phyloP scores from a whole-genome alignment of 2,797 vertebrate species.

The Artibeus jamaicensis region DNA sequence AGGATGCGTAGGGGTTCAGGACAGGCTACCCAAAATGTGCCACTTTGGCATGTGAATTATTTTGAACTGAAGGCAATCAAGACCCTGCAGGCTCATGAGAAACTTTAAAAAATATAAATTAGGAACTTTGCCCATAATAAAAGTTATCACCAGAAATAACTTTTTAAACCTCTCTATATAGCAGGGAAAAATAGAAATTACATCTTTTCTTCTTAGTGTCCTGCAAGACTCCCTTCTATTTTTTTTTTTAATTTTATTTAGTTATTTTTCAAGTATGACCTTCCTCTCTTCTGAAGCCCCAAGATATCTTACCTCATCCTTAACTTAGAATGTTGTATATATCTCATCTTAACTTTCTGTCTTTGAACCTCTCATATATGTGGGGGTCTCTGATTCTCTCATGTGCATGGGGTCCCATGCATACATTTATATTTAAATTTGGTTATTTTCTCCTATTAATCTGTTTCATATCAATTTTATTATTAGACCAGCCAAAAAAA shows the following conservation, averaged over 20 bases:
- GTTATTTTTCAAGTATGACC: too few species aligned
- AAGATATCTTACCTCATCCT: neutral
- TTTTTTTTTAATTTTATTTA: too few species aligned
- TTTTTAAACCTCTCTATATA: neutral
- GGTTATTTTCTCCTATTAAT: neutral
- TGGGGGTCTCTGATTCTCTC: neutral
- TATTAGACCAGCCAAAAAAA: neutral
- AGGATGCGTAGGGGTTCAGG: neutral
- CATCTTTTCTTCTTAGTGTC: neutral
- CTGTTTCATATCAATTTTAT: neutral
- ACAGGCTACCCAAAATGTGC: neutral
- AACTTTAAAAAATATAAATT: neutral
- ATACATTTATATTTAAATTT: neutral
- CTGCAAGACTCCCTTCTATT: too few species aligned
- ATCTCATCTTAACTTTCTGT: neutral
- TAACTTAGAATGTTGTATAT: neutral
- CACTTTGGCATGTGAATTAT: neutral
- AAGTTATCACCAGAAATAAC: neutral
- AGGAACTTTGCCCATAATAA: neutral
- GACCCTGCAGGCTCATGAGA: neutral
- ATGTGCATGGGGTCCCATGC: neutral
- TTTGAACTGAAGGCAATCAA: neutral
- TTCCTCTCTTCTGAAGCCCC: neutral
- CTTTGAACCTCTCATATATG: neutral
- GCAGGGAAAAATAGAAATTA: neutral